A percentile compares a stretch with the other conserved stretches of the same genome.
phyloP scores from a whole-genome alignment of 2,888 invertebrate species.

The Automeris io region DNA sequence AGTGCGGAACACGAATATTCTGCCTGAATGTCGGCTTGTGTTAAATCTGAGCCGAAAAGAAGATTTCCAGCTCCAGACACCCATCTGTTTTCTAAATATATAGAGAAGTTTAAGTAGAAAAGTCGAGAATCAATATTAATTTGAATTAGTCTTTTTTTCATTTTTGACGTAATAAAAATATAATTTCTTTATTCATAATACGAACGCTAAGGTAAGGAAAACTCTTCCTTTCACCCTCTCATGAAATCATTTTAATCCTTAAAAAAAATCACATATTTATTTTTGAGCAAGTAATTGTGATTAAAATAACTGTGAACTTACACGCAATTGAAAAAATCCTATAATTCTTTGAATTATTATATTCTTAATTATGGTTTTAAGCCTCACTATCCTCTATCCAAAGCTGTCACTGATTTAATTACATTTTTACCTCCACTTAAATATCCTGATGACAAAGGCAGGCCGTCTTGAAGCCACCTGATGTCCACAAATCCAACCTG shows the following conservation, averaged over 20 bases:
- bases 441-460: constrained; percentile 55
- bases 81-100: constrained; percentile 57
- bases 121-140: too few species aligned
- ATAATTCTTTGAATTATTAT: too few species aligned
- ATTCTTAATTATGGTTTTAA: too few species aligned
- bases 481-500: constrained; percentile 57
- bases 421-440: constrained; percentile 55
- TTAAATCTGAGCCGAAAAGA: constrained; percentile 55
- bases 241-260: too few species aligned
- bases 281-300: neutral
- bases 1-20: constrained; percentile 64
- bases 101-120: too few species aligned
- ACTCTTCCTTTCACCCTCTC: too few species aligned
- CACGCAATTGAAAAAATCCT: neutral
- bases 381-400: too few species aligned
- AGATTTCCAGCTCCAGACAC: constrained; percentile 57
- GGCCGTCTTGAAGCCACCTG: constrained; percentile 63
- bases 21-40: constrained; percentile 62
- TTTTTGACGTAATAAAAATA: too few species aligned
- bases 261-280: neutral
- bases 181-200: too few species aligned
- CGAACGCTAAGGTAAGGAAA: too few species aligned
- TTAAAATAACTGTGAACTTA: neutral
- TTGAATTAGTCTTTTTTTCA: too few species aligned
- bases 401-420: too few species aligned